Evolutionary conservation across 1,140 invertebrate genomes (phyloP).

Genomic region (Potamilus streckersoni): DNA sequence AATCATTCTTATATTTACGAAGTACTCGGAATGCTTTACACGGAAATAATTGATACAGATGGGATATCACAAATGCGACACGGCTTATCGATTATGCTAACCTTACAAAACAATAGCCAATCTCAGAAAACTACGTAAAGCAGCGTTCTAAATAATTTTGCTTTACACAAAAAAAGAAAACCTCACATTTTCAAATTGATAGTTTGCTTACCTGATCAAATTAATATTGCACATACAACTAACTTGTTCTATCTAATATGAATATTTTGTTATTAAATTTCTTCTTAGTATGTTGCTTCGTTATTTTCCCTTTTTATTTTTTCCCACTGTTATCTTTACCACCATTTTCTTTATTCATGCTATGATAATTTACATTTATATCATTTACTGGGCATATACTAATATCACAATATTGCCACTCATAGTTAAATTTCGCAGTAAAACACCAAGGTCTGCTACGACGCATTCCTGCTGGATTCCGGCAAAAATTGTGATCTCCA

Average conservation of each 20-base stretch:
- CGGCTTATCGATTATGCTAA: too few relatives aligned
- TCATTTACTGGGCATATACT: constrained; percentile 26
- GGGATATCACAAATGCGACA: too few relatives aligned
- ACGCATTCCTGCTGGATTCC: constrained; percentile 40
- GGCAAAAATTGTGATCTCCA: constrained; percentile 54
- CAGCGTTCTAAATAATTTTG: too few relatives aligned
- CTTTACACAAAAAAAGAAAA: too few relatives aligned
- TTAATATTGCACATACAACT: background rate
- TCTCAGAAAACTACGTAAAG: too few relatives aligned
- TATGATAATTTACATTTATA: background rate
- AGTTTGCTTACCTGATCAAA: background rate
- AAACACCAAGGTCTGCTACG: constrained; percentile 50
- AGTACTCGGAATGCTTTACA: too few relatives aligned
- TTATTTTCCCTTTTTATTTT: constrained; percentile 3
- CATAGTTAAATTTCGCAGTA: constrained; percentile 39
- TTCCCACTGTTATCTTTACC: background rate
- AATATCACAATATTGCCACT: constrained; percentile 55
- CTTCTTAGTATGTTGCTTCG: background rate
- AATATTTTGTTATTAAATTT: background rate
- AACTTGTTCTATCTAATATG: background rate
- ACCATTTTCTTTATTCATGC: background rate
- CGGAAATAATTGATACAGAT: too few relatives aligned
- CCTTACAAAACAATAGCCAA: too few relatives aligned
- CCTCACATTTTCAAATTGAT: background rate
- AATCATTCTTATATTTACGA: too few relatives aligned